These are phyloP conservation scores for Pediacus dermestoides DNA, from an alignment of 2,888 invertebrate genomes.

Conservation along the genomic window DNA sequence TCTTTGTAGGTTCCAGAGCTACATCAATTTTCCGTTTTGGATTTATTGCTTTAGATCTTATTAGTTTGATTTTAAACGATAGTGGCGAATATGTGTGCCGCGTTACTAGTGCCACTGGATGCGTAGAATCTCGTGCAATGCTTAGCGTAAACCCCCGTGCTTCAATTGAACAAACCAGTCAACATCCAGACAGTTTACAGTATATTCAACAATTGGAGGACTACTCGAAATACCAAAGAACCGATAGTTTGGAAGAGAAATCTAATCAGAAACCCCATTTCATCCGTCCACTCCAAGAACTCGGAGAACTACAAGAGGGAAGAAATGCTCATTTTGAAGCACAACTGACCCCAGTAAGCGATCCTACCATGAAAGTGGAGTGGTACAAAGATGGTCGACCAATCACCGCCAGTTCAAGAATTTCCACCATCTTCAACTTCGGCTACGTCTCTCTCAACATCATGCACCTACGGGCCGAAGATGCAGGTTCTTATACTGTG, in stretches of 20 bases:
- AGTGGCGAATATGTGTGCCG: slow-evolving; percentile 89
- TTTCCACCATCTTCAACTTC: slow-evolving; percentile 97
- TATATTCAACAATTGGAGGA: slow-evolving; percentile 89
- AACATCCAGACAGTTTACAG: slow-evolving; percentile 88
- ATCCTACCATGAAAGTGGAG: slow-evolving; percentile 93
- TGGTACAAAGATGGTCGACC: slow-evolving; percentile 94
- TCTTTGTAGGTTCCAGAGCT: slow-evolving; percentile 79
- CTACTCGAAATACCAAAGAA: slow-evolving; percentile 80
- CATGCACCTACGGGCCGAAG: slow-evolving; percentile 97
- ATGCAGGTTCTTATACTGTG: slow-evolving; percentile 91
- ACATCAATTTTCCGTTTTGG: slow-evolving; percentile 96
- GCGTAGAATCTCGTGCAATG: slow-evolving; percentile 79
- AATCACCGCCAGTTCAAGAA: slow-evolving; percentile 94
- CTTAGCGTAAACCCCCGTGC: slow-evolving; percentile 78
- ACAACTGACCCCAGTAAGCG: slow-evolving; percentile 86
- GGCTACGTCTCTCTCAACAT: slow-evolving; percentile 98
- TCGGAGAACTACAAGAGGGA: slow-evolving; percentile 85
- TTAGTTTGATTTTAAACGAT: slow-evolving; percentile 81
- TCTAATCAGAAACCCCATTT: slow-evolving; percentile 80
- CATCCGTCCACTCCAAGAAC: slow-evolving; percentile 80
- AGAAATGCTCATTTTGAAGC: slow-evolving; percentile 92
- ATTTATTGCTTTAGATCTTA: slow-evolving; percentile 89
- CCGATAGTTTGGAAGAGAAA: slow-evolving; percentile 79
- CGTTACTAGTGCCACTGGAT: slow-evolving; percentile 81
- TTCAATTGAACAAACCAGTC: slow-evolving; percentile 81